phyloP scores from a whole-genome alignment of 2,888 invertebrate genomes.

The Clivina fossor region DNA sequence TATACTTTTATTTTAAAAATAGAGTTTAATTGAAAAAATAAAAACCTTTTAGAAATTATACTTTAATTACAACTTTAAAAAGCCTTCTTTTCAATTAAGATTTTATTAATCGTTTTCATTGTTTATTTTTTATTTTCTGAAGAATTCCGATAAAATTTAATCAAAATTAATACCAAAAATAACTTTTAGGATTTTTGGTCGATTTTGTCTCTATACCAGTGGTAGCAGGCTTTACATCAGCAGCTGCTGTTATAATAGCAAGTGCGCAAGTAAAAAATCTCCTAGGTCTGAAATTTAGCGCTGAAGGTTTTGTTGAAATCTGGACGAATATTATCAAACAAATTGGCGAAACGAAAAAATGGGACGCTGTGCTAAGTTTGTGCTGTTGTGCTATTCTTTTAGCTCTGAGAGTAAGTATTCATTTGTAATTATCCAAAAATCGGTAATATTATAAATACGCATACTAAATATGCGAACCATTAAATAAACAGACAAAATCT shows the following conservation, averaged over 20 bases:
- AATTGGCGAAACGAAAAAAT: constrained; percentile 57
- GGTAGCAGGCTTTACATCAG: constrained; percentile 74
- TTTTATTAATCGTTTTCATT: too few species aligned
- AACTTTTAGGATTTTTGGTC: constrained; percentile 65
- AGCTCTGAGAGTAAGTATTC: constrained; percentile 60
- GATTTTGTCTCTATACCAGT: constrained; percentile 76
- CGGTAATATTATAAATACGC: too few species aligned
- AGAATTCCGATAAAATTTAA: background rate
- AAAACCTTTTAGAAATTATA: too few species aligned
- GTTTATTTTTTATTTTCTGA: too few species aligned
- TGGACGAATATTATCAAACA: constrained; percentile 61
- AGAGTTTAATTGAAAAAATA: too few species aligned
- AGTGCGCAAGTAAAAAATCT: constrained; percentile 73
- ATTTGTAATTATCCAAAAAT: too few species aligned
- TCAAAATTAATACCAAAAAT: background rate
- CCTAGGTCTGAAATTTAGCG: constrained; percentile 62
- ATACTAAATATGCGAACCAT: background rate
- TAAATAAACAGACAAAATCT: background rate
- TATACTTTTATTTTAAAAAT: too few species aligned
- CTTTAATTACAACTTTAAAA: too few species aligned
- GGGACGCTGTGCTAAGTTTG: constrained; percentile 65
- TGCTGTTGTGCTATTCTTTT: constrained; percentile 63
- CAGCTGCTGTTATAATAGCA: constrained; percentile 74
- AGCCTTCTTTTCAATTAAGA: too few species aligned
- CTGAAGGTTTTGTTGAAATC: constrained; percentile 64